phyloP scores from a whole-genome alignment of 2,113 vertebrate species.

The Illadopsis cleaveri region DNA sequence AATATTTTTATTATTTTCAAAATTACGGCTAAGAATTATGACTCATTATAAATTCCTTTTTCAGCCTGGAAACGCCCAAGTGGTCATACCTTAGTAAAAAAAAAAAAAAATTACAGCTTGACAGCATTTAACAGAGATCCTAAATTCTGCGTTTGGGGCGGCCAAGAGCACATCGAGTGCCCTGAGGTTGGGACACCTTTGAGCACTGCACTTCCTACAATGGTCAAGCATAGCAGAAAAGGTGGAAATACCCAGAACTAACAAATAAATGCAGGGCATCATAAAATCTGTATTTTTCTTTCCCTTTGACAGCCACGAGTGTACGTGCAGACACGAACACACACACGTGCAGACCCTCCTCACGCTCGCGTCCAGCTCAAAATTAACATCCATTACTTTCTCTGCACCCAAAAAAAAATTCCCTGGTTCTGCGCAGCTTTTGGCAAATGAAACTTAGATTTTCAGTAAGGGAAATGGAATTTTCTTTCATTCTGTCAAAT shows the following conservation, averaged over 20 bases:
- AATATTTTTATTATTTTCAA: conserved; percentile 15
- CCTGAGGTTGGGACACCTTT: background rate
- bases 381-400: background rate
- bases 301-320: fast-evolving
- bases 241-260: background rate
- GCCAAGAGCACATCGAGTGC: fast-evolving
- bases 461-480: background rate
- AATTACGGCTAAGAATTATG: background rate
- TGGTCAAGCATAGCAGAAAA: fast-evolving
- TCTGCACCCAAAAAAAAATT: background rate
- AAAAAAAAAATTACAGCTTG: background rate
- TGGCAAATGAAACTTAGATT: background rate
- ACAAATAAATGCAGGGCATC: background rate
- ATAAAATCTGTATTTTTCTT: background rate
- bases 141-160: background rate
- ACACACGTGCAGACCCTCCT: fast-evolving
- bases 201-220: background rate
- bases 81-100: background rate
- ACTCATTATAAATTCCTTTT: background rate
- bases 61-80: background rate
- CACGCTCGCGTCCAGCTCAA: fast-evolving
- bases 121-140: too few species aligned
- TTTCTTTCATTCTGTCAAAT: background rate
- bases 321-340: background rate
- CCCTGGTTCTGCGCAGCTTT: background rate